Conservation (phyloP, 2,113 vertebrate genomes). For the Haliaeetus leucogaster region DNA sequence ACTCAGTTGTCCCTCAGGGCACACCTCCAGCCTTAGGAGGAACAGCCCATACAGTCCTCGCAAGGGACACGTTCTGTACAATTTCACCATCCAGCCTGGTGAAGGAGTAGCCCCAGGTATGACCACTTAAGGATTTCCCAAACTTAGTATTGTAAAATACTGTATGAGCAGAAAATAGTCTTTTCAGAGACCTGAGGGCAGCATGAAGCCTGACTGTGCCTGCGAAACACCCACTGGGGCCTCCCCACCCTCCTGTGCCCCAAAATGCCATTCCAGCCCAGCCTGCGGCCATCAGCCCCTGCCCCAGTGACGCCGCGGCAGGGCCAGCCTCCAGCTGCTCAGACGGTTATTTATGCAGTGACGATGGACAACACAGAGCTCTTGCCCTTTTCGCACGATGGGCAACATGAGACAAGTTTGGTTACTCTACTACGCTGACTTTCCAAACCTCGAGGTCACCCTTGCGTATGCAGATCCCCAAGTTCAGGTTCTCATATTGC, state of each 20-base stretch:
- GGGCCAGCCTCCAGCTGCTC: background rate
- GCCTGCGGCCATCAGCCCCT: no score
- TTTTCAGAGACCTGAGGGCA: background rate
- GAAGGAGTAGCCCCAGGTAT: background rate
- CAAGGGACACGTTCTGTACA: background rate
- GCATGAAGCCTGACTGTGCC: background rate
- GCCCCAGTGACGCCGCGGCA: background rate
- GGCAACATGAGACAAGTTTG: background rate
- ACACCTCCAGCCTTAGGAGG: background rate
- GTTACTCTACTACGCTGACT: background rate
- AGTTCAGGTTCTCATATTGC: background rate
- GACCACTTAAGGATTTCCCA: background rate
- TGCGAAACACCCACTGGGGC: background rate
- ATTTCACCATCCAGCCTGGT: background rate
- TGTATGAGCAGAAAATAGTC: background rate
- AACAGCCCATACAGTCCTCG: fast-evolving
- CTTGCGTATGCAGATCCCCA: background rate
- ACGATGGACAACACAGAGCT: background rate
- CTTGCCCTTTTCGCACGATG: background rate
- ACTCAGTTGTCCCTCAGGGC: no score
- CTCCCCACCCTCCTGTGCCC: background rate
- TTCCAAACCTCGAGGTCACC: background rate
- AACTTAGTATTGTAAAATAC: background rate
- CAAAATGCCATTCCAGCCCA: background rate
- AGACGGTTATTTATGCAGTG: background rate